Percentiles rank a stretch among this genome's conserved stretches.
These are phyloP conservation scores for Melipona quadrifasciata DNA, from an alignment of 1,140 invertebrate species.

Conservation along the genomic window DNA sequence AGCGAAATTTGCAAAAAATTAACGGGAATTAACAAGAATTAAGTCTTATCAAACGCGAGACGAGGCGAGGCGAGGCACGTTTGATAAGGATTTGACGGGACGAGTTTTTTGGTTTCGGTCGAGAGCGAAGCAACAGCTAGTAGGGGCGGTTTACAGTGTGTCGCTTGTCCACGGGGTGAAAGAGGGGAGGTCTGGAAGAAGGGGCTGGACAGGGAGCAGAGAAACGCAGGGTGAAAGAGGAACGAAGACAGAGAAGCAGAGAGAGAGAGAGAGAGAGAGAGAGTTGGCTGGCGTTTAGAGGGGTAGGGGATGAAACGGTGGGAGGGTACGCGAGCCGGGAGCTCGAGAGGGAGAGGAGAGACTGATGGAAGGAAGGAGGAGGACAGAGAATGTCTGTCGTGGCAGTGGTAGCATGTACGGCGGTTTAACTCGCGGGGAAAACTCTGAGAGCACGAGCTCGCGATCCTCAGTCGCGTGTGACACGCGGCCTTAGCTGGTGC, in stretches of 20 bases:
- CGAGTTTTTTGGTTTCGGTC: constrained; percentile 22
- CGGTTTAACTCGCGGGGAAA: constrained; percentile 64
- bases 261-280: neutral
- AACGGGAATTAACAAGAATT: no score
- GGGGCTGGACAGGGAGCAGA: constrained; percentile 6
- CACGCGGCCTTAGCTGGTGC: constrained; percentile 61
- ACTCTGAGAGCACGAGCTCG: constrained; percentile 56
- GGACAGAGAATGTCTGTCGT: constrained; percentile 39
- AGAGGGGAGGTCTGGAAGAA: neutral
- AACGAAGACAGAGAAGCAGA: neutral
- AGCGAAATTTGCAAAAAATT: no score
- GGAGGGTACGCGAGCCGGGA: neutral
- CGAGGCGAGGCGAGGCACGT: neutral
- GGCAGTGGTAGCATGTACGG: constrained; percentile 44
- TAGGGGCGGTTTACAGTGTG: constrained; percentile 46
- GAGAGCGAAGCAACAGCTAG: constrained; percentile 68
- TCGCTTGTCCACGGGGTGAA: neutral
- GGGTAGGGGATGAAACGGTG: constrained; percentile 11
- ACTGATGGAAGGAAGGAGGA: neutral
- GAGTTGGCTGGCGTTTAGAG: neutral
- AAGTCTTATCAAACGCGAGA: no score
- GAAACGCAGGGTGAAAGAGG: neutral
- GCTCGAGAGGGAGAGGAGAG: neutral
- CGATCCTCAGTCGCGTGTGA: constrained; percentile 72
- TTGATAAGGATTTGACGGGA: no score